Base-by-base conservation (phyloP, 2,797 vertebrate species). In the Sus cebifrons region DNA sequence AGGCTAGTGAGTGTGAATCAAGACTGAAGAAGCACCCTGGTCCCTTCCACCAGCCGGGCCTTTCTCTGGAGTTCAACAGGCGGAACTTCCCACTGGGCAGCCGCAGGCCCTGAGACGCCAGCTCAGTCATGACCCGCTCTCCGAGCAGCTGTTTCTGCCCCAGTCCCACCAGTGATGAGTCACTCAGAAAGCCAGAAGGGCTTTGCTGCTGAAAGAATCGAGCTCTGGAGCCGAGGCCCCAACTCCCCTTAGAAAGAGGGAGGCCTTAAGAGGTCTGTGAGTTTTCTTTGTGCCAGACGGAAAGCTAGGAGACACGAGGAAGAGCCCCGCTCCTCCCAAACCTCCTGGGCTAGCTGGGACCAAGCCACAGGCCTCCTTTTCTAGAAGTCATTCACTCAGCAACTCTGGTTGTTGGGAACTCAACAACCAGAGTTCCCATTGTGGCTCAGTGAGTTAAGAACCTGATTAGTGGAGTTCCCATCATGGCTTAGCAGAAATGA, bases 241-340 rank as follows among this genome's bases (percentile, higher is more conserved):
- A 85, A 29, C 21, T 52, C 92, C n/a, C 17, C 40, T 75, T 70
- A 65, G 86, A 86, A 92, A 77, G 52, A 54, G 75, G 54, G 71
- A 92, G 27, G 12, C 54, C 17, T 78, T 5, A 4, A 5, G 15
- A 5, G 6, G 18, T 44, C 71, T 85, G 0, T 64, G 78, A 56
- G 27, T 49, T 85, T 49, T 85, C 64, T n/a, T 36, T 52, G 58
- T 13, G 58, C 88, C 85, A 65, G 75, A 20, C 27, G 73, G 71
- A n/a, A 52, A 52, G 29, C 23, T 21, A 23, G 9, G 3, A 58
- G 81, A 70, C 67, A 49, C 67, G 14, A 14, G 58, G 68, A 79
- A 36, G 81, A 87, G 4, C 52, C 56, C 18, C 6, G 5, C 9
- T 23, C n/a, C 62, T 60, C 83, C 62, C 44, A 89, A 32, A 25